Evolutionary conservation across 1,140 invertebrate species (phyloP), one percentile per base, ranked within the genome.

Genomic region (Caerostris extrusa): DNA sequence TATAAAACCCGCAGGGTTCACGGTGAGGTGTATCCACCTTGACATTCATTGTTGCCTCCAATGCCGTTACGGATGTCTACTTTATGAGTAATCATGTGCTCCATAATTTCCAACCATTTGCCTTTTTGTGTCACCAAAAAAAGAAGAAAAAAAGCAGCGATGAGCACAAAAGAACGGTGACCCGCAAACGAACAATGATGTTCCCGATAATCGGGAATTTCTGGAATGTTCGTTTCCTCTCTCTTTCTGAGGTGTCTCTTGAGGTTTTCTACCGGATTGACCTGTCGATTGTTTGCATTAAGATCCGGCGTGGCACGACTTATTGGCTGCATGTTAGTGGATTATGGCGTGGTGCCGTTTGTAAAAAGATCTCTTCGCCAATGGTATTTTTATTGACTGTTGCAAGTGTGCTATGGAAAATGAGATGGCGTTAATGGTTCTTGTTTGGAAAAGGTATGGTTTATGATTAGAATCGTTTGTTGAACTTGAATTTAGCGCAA

Each of bases 131-230:
- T 34, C 34, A 34, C 67, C 19, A 17, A 64, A 64, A 64, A 64
- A 64, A 34, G 2, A 34, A 34, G 2, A 34, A 34, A 34, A 34
- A 34, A 34, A 34, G 34, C 34, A 34, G 34, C 34, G 34, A 34
- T 34, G 34, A 34, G 10, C 71, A 77, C 71, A 77, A 77, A 77
- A 77, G 34, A 77, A 77, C 53, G 50, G 34, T 77, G 71, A 77
- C 71, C 71, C 71, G 71, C 5, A 5, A 77, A 12, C 12, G 19
- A 77, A 77, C 71, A 77, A 77, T 77, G 71, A 19, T 77, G 71
- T 10, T 12, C 34, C 71, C 71, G 7, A 77, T 14, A 77, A 12
- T 77, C 71, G 71, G 34, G 71, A 50, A 77, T 77, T 10, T 50
- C 71, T 77, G 71, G 71, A 77, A 77, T 77, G 71, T 12, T 64